Conservation (phyloP, 2,888 invertebrate genomes). For the Augiades crinisus region DNA sequence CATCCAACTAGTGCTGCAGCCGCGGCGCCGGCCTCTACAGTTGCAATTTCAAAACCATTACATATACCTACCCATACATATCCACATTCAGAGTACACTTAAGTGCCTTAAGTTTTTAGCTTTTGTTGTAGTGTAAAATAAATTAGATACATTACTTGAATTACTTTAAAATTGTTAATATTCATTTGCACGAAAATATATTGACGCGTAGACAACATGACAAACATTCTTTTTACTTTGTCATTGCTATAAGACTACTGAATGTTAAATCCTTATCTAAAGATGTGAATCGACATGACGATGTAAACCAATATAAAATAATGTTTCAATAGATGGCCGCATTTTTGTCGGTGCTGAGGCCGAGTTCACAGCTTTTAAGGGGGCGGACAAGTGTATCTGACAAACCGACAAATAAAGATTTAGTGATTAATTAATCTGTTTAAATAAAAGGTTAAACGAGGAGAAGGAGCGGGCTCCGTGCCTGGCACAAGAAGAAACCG, state of each 20-base stretch:
- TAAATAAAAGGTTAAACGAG: slow-evolving; percentile 49
- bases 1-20: too few species aligned
- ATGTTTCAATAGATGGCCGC: neutral
- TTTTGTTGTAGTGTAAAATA: too few species aligned
- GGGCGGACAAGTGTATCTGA: neutral
- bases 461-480: slow-evolving; percentile 60
- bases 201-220: neutral
- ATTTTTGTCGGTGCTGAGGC: neutral
- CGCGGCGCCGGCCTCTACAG: too few species aligned
- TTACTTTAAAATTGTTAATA: too few species aligned
- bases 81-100: too few species aligned
- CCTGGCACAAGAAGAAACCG: slow-evolving; percentile 40
- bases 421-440: neutral
- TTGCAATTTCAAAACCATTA: too few species aligned
- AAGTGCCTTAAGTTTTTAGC: too few species aligned
- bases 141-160: too few species aligned
- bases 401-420: neutral
- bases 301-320: neutral
- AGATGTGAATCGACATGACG: neutral
- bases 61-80: too few species aligned
- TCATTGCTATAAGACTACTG: neutral
- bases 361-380: neutral
- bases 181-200: too few species aligned
- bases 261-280: neutral
- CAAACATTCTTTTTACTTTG: neutral